Base-by-base conservation (phyloP, 2,797 vertebrate genomes). In the Catamblyrhynchus diadema region DNA sequence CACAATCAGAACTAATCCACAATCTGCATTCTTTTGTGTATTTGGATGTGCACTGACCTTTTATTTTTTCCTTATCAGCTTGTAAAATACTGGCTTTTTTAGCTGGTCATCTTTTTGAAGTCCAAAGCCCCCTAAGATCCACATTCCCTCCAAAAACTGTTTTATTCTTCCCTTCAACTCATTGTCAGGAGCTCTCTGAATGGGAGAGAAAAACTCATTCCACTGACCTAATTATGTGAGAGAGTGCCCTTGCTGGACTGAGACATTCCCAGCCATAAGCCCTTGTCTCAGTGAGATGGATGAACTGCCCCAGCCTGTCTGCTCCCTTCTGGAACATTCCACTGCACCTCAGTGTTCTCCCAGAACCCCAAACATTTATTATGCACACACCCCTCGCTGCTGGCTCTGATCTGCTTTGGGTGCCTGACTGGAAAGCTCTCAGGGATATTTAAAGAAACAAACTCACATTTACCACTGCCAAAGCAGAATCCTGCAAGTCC, bases 291-390 rank as follows among this genome's bases (percentile, higher is more conserved):
- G 0, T 2, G 8, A 16, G 27, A 30, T 8, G 14, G 4, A 10
- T 4, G 9, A 32, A 0, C 4, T 39, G 14, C 33, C 48, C 5
- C 25, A 10, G 18, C n/a, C 15, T 3, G 1, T 17, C 20, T 25
- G 17, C 25, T 70, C 2, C 64, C 16, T 21, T 28, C 75, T 27
- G 25, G 13, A 28, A 30, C 9, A 12, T 53, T 42, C n/a, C 51
- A 7, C 19, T 11, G 24, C 48, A 8, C 39, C 39, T 45, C 22
- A 3, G 41, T 0, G 3, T 0, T 44, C 56, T 32, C 33, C 28
- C 35, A 27, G 3, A 32, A 3, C 13, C 8, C 27, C 51, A 77
- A 9, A 18, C 25, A 41, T 6, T 44, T 8, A 14, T 45, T 8
- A 10, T 3, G 27, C 7, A 12, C 9, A 56, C 6, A 8, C 1